A percentile compares a stretch with the other conserved stretches of the same genome.
Evolutionary conservation across 2,888 invertebrate genomes (phyloP).

Genomic region (Dynastes tityus): DNA sequence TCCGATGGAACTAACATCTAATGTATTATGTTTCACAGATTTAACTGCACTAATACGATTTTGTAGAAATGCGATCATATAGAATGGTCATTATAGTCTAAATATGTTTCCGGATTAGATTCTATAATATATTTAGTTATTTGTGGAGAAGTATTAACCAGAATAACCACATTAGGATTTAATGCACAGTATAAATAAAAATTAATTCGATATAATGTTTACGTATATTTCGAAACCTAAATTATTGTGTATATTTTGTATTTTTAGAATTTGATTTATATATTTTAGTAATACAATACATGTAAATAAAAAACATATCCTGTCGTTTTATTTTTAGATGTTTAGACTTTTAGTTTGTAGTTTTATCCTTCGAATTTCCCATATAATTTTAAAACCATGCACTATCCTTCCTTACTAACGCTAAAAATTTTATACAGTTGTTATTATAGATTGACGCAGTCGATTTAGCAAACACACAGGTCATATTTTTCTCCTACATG

Average conservation of each 20-base stretch:
- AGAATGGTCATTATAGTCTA: neutral
- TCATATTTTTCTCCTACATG: neutral
- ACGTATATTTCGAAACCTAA: conserved; percentile 6
- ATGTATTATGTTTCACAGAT: neutral
- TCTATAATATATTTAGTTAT: neutral
- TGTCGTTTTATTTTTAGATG: conserved; percentile 49
- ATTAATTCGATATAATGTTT: conserved; percentile 15
- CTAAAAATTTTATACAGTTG: conserved; percentile 39
- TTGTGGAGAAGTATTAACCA: conserved; percentile 32
- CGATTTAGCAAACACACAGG: conserved; percentile 51
- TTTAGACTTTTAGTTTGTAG: conserved; percentile 27
- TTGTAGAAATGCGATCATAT: conserved; percentile 19
- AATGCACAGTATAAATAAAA: neutral
- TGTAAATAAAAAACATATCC: conserved; percentile 26
- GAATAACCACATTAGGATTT: conserved; percentile 13
- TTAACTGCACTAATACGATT: conserved; percentile 30
- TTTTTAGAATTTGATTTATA: conserved; percentile 48
- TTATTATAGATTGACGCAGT: conserved; percentile 43
- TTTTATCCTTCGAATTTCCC: conserved; percentile 11
- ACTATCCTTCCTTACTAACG: conserved; percentile 44
- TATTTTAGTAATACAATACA: conserved; percentile 53
- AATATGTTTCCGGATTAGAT: conserved; percentile 1
- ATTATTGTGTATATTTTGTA: conserved; percentile 50
- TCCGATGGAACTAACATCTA: conserved; percentile 34
- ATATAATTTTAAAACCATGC: conserved; percentile 5